A percentile compares a stretch with the other conserved stretches of the same genome.
phyloP scores from a whole-genome alignment of 2,113 vertebrate genomes.

The Channa maculata region DNA sequence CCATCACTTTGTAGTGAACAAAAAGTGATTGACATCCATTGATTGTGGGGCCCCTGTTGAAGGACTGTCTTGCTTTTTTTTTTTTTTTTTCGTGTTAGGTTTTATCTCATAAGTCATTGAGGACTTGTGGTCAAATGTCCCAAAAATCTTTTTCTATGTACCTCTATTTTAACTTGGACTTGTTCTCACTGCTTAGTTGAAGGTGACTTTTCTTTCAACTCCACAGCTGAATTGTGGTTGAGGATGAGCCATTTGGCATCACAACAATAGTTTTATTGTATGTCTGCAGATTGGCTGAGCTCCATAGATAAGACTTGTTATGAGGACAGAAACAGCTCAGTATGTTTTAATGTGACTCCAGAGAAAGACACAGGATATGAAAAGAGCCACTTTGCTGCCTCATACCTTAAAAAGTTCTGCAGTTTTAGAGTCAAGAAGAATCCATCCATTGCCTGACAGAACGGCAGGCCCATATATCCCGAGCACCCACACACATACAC shows the following conservation, averaged over 20 bases:
- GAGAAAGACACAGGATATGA: conserved; percentile 29
- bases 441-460: conserved; percentile 37
- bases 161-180: conserved; percentile 3
- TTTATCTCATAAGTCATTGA: background rate
- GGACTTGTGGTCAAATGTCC: background rate
- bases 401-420: conserved; percentile 55
- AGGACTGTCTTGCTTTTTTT: background rate
- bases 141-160: background rate
- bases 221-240: conserved; percentile 20
- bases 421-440: conserved; percentile 41
- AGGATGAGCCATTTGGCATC: conserved; percentile 56
- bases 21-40: conserved; percentile 34
- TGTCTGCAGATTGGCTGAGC: conserved; percentile 45
- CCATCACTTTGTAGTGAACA: conserved; percentile 30
- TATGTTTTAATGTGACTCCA: conserved; percentile 63
- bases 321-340: conserved; percentile 49
- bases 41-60: background rate
- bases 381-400: conserved; percentile 39
- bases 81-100: background rate
- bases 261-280: conserved; percentile 31
- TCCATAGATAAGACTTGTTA: conserved; percentile 31
- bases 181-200: conserved; percentile 34
- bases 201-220: conserved; percentile 34
- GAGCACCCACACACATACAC: background rate
- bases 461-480: conserved; percentile 27